Evolutionary conservation across 2,888 invertebrate species (phyloP).

Genomic region (Agriopis leucophaearia): DNA sequence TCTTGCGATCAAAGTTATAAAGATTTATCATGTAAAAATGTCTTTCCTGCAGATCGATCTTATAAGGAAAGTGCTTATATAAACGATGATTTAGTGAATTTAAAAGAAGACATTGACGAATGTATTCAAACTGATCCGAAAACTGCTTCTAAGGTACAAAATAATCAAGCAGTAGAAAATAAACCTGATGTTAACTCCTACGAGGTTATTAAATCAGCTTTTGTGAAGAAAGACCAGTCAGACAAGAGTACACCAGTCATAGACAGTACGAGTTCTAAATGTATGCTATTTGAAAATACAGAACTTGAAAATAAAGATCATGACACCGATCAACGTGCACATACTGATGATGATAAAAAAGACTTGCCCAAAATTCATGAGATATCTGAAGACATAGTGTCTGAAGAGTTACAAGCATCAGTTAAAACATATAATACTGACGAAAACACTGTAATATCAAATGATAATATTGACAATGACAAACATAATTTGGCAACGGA

Average conservation of each 20-base stretch:
- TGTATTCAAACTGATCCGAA: background rate
- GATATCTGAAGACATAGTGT: background rate
- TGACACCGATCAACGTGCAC: background rate
- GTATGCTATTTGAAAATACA: background rate
- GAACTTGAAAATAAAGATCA: constrained; percentile 9
- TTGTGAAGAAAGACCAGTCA: background rate
- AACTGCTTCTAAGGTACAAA: background rate
- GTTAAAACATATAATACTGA: background rate
- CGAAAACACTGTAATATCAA: background rate
- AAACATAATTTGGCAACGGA: background rate
- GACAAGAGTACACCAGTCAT: background rate
- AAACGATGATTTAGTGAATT: background rate
- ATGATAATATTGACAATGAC: background rate
- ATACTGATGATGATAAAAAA: background rate
- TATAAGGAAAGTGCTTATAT: background rate
- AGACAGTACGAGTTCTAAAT: background rate
- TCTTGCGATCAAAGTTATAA: background rate
- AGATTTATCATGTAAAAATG: background rate
- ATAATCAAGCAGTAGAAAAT: background rate
- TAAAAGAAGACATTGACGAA: background rate
- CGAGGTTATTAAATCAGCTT: constrained; percentile 2
- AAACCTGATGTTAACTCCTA: background rate
- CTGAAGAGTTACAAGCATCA: background rate
- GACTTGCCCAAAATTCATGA: background rate
- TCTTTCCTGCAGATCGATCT: background rate